A percentile compares a stretch with the other conserved stretches of the same genome.
These are phyloP conservation scores for Xenopus tropicalis DNA, from an alignment of 2,113 vertebrate species.

Conservation along the genomic window UCB_Xtro_10.0 CM004443.2:125286501-125287000, in stretches of 20 bases:
- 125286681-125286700: background rate
- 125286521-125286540: background rate
- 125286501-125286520: background rate
- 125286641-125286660: constrained; percentile 11
- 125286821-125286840: background rate
- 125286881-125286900: no score
- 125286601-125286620: constrained; percentile 5
- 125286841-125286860: background rate
- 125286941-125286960: no score
- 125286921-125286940: no score
- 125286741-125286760: background rate
- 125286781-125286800: background rate
- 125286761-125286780: background rate
- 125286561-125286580: background rate
- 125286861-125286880: no score
- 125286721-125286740: background rate
- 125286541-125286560: background rate
- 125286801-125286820: background rate
- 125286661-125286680: background rate
- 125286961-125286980: no score
- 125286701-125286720: background rate
- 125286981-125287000: no score
- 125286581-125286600: constrained; percentile 6
- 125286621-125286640: constrained; percentile 9
- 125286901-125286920: no score